Evolutionary conservation across 2,888 invertebrate species (phyloP).

Genomic region (Ceramica pisi): DNA sequence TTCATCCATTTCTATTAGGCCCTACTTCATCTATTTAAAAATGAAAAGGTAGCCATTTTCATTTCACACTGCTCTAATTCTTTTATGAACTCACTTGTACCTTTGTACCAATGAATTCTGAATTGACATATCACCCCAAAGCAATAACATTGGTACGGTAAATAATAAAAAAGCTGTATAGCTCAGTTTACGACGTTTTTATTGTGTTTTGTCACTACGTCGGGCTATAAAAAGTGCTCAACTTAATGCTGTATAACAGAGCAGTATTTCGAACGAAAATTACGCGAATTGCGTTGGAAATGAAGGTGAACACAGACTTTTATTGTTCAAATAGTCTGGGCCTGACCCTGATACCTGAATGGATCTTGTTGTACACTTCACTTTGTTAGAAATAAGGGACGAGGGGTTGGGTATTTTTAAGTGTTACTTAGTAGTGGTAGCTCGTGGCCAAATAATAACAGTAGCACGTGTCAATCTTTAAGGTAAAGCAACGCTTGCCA

Average conservation of each 20-base stretch:
- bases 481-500: too few relatives aligned
- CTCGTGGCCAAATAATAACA: too few relatives aligned
- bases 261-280: conserved; percentile 51
- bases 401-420: too few relatives aligned
- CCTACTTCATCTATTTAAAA: background rate
- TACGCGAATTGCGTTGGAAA: conserved; percentile 13
- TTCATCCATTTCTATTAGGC: too few relatives aligned
- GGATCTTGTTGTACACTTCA: background rate
- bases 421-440: too few relatives aligned
- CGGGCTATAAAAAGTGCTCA: conserved; percentile 72
- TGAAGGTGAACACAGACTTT: conserved; percentile 4
- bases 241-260: conserved; percentile 62
- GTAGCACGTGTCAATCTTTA: too few relatives aligned
- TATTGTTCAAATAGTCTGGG: background rate
- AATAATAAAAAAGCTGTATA: conserved; percentile 72
- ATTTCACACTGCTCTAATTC: conserved; percentile 13
- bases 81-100: conserved; percentile 45
- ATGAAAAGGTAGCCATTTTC: background rate
- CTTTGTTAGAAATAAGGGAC: background rate
- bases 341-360: too few relatives aligned
- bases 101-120: conserved; percentile 56
- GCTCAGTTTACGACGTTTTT: conserved; percentile 77
- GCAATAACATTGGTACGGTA: conserved; percentile 74
- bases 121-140: conserved; percentile 61
- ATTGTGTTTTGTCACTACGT: conserved; percentile 69